Conservation (phyloP, 2,888 invertebrate genomes). For the Ptychoptera albimana region DNA sequence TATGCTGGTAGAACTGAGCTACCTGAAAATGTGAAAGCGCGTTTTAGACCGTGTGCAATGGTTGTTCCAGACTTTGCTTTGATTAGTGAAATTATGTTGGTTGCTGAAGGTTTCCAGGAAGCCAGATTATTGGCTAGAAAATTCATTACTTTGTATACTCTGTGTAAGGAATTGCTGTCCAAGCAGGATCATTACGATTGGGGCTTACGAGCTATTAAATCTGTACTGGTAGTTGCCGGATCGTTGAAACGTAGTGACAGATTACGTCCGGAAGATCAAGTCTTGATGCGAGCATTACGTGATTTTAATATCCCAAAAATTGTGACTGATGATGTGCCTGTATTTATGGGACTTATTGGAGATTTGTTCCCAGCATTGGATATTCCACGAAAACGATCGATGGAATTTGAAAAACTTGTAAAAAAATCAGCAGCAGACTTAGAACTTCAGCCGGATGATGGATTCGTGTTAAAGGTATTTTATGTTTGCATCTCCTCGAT, state of each 20-base stretch:
- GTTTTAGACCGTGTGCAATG: slow-evolving; percentile 82
- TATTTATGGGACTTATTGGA: slow-evolving; percentile 89
- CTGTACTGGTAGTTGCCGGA: slow-evolving; percentile 89
- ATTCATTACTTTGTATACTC: slow-evolving; percentile 84
- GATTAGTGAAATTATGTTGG: slow-evolving; percentile 96
- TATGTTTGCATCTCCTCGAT: slow-evolving; percentile 21
- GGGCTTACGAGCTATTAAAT: slow-evolving; percentile 95
- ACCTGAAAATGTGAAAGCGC: slow-evolving; percentile 52
- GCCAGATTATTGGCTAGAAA: slow-evolving; percentile 81
- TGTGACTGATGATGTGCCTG: slow-evolving; percentile 78
- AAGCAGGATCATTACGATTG: slow-evolving; percentile 97
- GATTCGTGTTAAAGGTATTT: slow-evolving; percentile 54
- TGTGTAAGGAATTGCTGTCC: slow-evolving; percentile 80
- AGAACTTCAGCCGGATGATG: slow-evolving; percentile 81
- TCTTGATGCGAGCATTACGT: slow-evolving; percentile 82
- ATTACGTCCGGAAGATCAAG: slow-evolving; percentile 78
- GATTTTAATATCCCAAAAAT: slow-evolving; percentile 95
- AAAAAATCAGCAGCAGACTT: slow-evolving; percentile 65
- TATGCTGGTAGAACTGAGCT: slow-evolving; percentile 86
- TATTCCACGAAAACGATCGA: slow-evolving; percentile 75
- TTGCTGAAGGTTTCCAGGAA: slow-evolving; percentile 92
- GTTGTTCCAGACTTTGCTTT: slow-evolving; percentile 93
- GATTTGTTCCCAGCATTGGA: slow-evolving; percentile 87
- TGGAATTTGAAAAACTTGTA: slow-evolving; percentile 72
- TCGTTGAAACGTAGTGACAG: slow-evolving; percentile 73